Base-by-base conservation (phyloP, 2,113 vertebrate genomes). In the Odontophorus gujanensis region DNA sequence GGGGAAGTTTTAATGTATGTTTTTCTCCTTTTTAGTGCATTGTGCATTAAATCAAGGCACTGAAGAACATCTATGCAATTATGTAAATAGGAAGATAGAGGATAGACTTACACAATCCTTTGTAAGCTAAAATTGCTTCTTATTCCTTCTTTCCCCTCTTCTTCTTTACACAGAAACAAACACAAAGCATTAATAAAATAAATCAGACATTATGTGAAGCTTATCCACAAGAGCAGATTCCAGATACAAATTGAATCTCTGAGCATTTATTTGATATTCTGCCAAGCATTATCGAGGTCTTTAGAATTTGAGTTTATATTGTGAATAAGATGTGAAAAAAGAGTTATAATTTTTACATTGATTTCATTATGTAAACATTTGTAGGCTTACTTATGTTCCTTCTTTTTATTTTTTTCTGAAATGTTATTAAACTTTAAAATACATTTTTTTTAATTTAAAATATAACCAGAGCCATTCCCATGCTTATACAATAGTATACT, bases 51-150 rank as follows among this genome's bases (percentile, higher is more conserved):
- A 81, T 80, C 82, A 76, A 95, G 76, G 66, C 95, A 62, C 71
- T 72, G 94, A 87, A 79, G 88, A 96, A 94, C 91, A 93, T 74
- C 95, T 97, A 21, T 76, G 77, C 83, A 96, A 93, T 96, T 96
- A 97, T 78, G 53, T 81, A 94, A 92, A 95, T 83, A 38, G 30
- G 50, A 92, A 42, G 34, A 51, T 61, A 62, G 55, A 68, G 79
- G 55, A 20, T 28, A 58, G 65, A 92, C 81, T 28, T 72, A 66
- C 67, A 55, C 74, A 53, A 26, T 18, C 19, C 34, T 81, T 79
- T 47, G 45, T 63, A 89, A 59, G 59, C 36, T 84, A 79, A 69
- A 84, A 92, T 74, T 75, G 36, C 80, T 63, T 79, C 73, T 62
- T 74, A 81, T 81, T 79, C 40, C 38, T 87, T 59, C 59, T 67